These are phyloP conservation scores for Lepidostoma basale DNA, from an alignment of 1,140 invertebrate genomes.

Conservation along the genomic window DNA sequence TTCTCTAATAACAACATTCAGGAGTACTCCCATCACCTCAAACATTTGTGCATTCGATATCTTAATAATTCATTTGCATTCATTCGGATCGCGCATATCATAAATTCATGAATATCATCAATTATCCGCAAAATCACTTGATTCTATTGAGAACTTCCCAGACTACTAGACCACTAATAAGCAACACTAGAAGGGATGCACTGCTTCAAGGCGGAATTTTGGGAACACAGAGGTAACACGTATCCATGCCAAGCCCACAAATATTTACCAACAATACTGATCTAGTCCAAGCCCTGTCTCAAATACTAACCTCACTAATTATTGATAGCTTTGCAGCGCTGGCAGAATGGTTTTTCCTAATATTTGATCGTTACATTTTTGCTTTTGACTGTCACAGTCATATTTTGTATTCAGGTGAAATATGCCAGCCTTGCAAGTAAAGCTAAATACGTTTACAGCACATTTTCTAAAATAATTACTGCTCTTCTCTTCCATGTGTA, in stretches of 20 bases:
- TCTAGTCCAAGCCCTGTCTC: no score
- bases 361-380: no score
- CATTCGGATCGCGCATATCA: conserved; percentile 40
- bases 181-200: conserved; percentile 38
- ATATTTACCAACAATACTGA: not conserved
- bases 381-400: no score
- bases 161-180: conserved; percentile 37
- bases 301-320: conserved; percentile 20
- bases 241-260: conserved; percentile 37
- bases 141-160: conserved; percentile 16
- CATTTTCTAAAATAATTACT: not conserved
- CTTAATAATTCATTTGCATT: conserved; percentile 38
- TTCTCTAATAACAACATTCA: conserved; percentile 39
- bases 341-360: no score
- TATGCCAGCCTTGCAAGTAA: conserved; percentile 3
- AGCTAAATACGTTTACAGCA: not conserved
- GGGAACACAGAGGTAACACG: conserved; percentile 40
- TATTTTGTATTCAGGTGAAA: not conserved
- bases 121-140: conserved; percentile 37
- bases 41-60: conserved; percentile 33
- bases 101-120: conserved; percentile 31
- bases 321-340: not conserved
- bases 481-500: no score
- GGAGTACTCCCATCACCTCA: conserved; percentile 32
- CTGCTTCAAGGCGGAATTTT: conserved; percentile 40